Percentiles rank a stretch among this genome's conserved stretches.
These are phyloP conservation scores for Climacteris rufus DNA, from an alignment of 2,113 vertebrate genomes.

Conservation along the genomic window DNA sequence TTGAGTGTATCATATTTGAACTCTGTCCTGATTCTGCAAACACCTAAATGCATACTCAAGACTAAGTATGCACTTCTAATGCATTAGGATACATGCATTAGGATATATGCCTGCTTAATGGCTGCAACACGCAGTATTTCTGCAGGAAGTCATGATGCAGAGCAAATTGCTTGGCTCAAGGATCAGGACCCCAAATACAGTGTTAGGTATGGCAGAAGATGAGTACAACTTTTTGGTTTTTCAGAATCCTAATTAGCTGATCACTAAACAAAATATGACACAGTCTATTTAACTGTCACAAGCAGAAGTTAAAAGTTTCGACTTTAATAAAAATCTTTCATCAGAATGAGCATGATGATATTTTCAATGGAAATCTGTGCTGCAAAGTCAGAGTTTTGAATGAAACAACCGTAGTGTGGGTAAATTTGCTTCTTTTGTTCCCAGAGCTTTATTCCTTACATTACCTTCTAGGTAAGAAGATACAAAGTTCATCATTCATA, in stretches of 20 bases:
- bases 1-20: not conserved
- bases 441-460: not conserved
- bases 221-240: not conserved
- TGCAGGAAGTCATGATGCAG: not conserved
- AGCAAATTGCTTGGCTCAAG: not conserved
- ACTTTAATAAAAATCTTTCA: not conserved
- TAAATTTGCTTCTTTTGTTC: not conserved
- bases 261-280: not conserved
- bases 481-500: not conserved
- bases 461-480: not conserved
- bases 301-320: not conserved
- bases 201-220: accelerated
- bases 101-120: not conserved
- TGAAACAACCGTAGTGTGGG: not conserved
- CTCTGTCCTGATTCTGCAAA: not conserved
- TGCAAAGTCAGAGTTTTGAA: not conserved
- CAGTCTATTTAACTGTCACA: not conserved
- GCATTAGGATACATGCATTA: not conserved
- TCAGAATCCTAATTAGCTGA: not conserved
- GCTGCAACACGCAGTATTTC: not conserved
- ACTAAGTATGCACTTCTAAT: not conserved
- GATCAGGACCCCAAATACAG: not conserved
- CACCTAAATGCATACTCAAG: not conserved
- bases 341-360: not conserved
- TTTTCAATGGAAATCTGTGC: not conserved